Evolutionary conservation across 30 jellyfish, hydroid and myxozoan species (phyloP), one percentile per base, ranked within the genome.

Genomic region (Hydractinia symbiolongicarpus): DNA sequence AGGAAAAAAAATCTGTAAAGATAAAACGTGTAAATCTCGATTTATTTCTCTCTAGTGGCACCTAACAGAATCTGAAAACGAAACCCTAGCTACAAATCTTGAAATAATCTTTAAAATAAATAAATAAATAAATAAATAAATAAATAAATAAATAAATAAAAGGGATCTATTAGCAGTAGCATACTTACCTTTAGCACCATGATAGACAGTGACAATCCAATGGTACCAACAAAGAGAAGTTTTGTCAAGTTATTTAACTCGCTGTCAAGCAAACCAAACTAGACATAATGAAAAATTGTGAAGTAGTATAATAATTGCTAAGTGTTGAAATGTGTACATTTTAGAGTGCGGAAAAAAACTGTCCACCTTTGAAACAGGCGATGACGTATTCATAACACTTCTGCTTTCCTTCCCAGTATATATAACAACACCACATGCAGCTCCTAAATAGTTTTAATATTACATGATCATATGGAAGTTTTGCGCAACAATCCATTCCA

Each of bases 361-460:
- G 72, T 50, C 5, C 0, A 83, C 91, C 89, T 83, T 83, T 9
- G 91, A 73, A 11, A 50, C 53, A 17, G 91, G 91, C 4, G 83
- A 61, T 49, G 91, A 90, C 11, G 97, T 90, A 75, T 90, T 90
- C 97, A 90, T 90, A 21, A 86, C 95, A 73, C 96, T 90, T 70
- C 97, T 75, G n/a, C 94, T 90, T 78, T 90, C 97, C 10, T 62
- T 64, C 0, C 97, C 97, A 52, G 97, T 90, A 77, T 90, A 90
- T 53, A 90, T 78, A 6, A 90, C 97, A 53, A 90, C 96, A 53
- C 97, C 97, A 72, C 86, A 81, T 56, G 95, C 95, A 0, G 95
- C 82, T n/a, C 97, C 97, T 90, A 67, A 5, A 55, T 19, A 61
- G 14, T 21, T 55, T 9, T 17, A 13, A 7, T 10, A 21, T 0